A percentile compares a stretch with the other conserved stretches of the same genome.
phyloP scores from a whole-genome alignment of 2,113 vertebrate genomes.

The Callaeas wilsoni region DNA sequence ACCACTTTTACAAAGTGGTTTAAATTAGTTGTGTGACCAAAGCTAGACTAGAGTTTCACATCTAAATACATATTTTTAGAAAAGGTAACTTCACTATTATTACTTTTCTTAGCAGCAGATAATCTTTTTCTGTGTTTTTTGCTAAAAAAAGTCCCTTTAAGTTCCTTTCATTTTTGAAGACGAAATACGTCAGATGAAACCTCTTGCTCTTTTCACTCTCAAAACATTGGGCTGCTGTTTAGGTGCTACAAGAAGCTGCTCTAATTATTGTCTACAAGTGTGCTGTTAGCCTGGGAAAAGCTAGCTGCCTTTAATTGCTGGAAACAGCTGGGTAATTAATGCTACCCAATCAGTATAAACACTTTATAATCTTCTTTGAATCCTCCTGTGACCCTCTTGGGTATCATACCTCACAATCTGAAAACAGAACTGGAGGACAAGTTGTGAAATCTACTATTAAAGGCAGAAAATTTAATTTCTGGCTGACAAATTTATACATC shows the following conservation, averaged over 20 bases:
- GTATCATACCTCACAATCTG: background rate
- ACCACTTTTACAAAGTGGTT: background rate
- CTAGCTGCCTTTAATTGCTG: background rate
- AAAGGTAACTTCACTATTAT: fast-evolving
- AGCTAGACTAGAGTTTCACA: background rate
- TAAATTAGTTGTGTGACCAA: background rate
- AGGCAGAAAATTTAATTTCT: background rate
- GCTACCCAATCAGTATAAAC: background rate
- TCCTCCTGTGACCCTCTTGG: background rate
- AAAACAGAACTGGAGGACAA: background rate
- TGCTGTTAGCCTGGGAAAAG: background rate
- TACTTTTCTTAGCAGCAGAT: background rate
- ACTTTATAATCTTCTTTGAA: background rate
- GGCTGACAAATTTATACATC: background rate
- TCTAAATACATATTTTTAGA: background rate
- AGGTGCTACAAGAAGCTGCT: background rate
- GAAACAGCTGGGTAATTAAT: constrained; percentile 31
- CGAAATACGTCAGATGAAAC: background rate
- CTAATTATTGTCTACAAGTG: background rate
- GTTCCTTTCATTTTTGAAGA: background rate
- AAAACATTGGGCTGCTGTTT: background rate
- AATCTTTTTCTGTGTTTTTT: background rate
- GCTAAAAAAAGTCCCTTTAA: background rate
- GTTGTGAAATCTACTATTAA: background rate
- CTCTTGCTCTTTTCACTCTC: background rate